Conservation (phyloP, 2,113 vertebrate genomes). For the Indicator maculatus region DNA sequence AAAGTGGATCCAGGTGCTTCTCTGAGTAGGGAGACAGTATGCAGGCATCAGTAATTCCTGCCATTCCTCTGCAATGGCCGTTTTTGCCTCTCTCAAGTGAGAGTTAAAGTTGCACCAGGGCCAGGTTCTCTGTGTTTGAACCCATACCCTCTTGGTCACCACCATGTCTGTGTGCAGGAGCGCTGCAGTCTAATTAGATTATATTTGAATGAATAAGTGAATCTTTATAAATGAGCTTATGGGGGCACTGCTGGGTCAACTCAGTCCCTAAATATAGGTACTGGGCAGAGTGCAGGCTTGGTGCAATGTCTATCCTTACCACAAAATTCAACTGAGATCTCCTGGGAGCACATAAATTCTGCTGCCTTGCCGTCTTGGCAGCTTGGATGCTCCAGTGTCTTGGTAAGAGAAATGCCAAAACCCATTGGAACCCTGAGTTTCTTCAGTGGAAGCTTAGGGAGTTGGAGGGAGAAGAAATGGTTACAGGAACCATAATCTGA, state of each 20-base stretch:
- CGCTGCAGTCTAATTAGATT: slow-evolving; percentile 55
- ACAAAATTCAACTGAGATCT: not conserved
- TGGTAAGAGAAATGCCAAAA: not conserved
- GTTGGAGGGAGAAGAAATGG: not conserved
- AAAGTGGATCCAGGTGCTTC: not conserved
- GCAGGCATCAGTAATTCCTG: not conserved
- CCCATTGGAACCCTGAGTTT: not conserved
- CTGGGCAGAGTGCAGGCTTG: not conserved
- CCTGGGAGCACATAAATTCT: not conserved
- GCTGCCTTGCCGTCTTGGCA: not conserved
- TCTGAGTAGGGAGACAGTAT: accelerated
- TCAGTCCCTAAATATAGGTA: slow-evolving; percentile 40
- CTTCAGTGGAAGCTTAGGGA: not conserved
- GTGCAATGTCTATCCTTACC: not conserved
- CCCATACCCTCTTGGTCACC: not conserved
- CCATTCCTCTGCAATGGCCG: not conserved
- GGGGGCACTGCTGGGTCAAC: slow-evolving; percentile 11
- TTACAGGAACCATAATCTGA: slow-evolving; percentile 2
- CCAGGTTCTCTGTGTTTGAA: not conserved
- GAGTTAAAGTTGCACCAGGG: not conserved
- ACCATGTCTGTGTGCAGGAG: not conserved
- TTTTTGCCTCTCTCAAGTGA: accelerated
- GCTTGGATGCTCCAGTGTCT: not conserved
- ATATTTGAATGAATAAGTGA: slow-evolving; percentile 50
- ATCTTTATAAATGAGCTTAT: slow-evolving; percentile 63